Evolutionary conservation across 64 coral and sea anemone genomes (phyloP).

Genomic region (Stichodactyla mertensii): DNA sequence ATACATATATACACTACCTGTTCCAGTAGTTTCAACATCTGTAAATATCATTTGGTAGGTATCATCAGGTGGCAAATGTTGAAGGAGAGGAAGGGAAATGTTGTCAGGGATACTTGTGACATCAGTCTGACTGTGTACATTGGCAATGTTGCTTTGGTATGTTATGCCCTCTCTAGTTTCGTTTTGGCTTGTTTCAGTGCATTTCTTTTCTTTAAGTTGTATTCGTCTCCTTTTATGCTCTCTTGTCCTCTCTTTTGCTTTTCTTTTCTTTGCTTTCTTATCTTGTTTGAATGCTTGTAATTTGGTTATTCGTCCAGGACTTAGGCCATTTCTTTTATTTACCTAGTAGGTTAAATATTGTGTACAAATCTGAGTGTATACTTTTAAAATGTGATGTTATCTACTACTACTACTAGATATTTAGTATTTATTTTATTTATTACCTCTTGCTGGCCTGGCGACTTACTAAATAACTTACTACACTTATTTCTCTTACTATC

Average conservation of each 20-base stretch:
- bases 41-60: too few species aligned
- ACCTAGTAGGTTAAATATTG: constrained; percentile 12
- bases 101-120: constrained; percentile 23
- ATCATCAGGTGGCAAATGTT: too few species aligned
- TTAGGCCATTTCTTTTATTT: constrained; percentile 43
- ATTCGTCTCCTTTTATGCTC: constrained; percentile 27
- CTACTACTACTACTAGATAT: too few species aligned
- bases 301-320: constrained; percentile 31
- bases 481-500: neutral
- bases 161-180: constrained; percentile 21
- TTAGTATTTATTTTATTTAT: too few species aligned
- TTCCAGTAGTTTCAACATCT: too few species aligned
- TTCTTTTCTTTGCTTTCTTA: constrained; percentile 41
- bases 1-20: too few species aligned
- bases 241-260: constrained; percentile 18
- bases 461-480: neutral
- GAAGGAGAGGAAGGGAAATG: neutral
- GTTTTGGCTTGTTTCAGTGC: neutral
- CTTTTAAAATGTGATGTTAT: too few species aligned
- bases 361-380: too few species aligned
- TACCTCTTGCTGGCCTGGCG: neutral
- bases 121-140: constrained; percentile 16
- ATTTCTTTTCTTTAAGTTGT: constrained; percentile 27
- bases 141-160: constrained; percentile 18
- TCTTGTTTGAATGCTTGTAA: constrained; percentile 23